Base-by-base conservation (phyloP, 2,888 invertebrate species). In the Thera britannica region DNA sequence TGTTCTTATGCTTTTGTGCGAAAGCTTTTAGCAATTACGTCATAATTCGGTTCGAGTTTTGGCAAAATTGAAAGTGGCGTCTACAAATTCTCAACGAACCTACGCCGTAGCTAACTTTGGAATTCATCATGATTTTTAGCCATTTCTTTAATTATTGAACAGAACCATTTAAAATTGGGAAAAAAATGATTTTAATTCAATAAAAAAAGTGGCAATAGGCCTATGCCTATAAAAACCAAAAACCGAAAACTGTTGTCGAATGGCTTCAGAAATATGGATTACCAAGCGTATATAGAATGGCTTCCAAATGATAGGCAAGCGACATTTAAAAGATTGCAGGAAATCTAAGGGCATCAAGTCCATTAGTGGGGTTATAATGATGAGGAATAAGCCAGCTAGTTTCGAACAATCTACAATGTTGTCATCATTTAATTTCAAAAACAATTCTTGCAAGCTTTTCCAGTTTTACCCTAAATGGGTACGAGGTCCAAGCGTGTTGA, bases 11-110 rank as follows among this genome's bases (percentile, higher is more conserved):
- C 70, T 74, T 65, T 60, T 63, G 67, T 61, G 44, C 65, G 74
- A 83, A 83, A 83, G 83, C 83, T 83, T 83, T 83, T 83, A 83
- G 84, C 79, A 78, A 82, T 83, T 83, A 81, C 79, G 82, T 83
- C 83, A 83, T 83, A 83, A 83, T 81, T 82, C 76, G 72, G 79
- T 71, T 78, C 75, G 73, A 74, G 71, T 75, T 78, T 75, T 72
- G 64, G 57, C 62, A 65, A 78, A 81, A 81, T 74, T 83, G 68
- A 62, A 73, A 65, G 67, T 70, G 75, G 65, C 74, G 71, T 65
- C 63, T 41, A 58, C 66, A 63, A 67, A 72, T 58, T 70, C 66
- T 35, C 64, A 12, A 51, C 58, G 58, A 60, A 60, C 56, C 36
- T 46, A n/a, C 48, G 48, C 3, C 8, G 38, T 41, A 36, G 56